Percentiles rank a stretch among this genome's conserved stretches.
phyloP scores from a whole-genome alignment of 2,888 invertebrate species.

The Macrosiphum euphorbiae region DNA sequence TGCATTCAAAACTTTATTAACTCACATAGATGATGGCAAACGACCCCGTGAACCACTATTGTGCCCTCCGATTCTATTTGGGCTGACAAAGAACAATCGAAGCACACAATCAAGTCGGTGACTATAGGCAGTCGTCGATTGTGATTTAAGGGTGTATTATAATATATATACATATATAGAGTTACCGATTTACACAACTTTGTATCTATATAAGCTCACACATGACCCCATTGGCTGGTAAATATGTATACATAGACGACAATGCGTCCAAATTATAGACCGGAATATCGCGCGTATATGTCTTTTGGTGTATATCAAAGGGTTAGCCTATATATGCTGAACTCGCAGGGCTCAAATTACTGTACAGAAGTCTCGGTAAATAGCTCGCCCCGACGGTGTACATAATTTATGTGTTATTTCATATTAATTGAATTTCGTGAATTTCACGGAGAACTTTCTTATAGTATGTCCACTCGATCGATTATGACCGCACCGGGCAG shows the following conservation, averaged over 20 bases:
- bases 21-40: background rate
- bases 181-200: background rate
- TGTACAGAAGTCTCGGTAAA: background rate
- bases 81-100: background rate
- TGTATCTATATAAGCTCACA: background rate
- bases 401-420: background rate
- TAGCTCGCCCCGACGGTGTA: background rate
- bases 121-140: background rate
- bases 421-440: conserved; percentile 36
- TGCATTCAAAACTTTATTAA: conserved; percentile 4
- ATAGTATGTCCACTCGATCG: background rate
- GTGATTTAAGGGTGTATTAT: background rate
- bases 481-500: background rate
- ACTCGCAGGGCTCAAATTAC: background rate
- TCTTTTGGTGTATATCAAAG: background rate
- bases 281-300: background rate
- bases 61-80: background rate
- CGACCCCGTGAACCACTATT: background rate
- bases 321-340: background rate
- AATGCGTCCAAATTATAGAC: background rate
- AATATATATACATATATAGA: background rate
- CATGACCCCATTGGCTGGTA: background rate
- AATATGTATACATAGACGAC: background rate
- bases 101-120: background rate
- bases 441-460: background rate